Conservation (phyloP, 2,888 invertebrate species). For the Chrysina gloriosa region DNA sequence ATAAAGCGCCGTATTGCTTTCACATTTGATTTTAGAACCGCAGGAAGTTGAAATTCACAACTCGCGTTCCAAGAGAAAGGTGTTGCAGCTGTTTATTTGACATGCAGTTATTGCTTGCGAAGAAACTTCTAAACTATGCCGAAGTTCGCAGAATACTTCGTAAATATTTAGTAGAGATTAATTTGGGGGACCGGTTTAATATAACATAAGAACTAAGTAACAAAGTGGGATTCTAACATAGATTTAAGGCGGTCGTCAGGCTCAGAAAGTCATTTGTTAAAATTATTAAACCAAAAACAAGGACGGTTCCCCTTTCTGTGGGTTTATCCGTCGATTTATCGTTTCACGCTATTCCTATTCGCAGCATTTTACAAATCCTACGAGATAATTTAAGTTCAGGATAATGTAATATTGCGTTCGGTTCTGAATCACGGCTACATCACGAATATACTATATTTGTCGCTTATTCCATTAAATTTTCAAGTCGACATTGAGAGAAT, state of each 20-base stretch:
- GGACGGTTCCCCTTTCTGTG: conserved; percentile 59
- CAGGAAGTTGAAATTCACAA: too few relatives aligned
- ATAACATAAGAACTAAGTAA: conserved; percentile 15
- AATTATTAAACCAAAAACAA: conserved; percentile 64
- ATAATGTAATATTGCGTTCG: conserved; percentile 62
- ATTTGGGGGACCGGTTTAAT: conserved; percentile 11
- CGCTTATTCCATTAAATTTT: conserved; percentile 26
- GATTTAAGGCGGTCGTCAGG: conserved; percentile 16
- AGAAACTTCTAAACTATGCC: not conserved
- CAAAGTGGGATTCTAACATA: conserved; percentile 28
- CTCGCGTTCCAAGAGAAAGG: too few relatives aligned
- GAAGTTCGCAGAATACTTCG: not conserved
- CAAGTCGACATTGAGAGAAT: not conserved
- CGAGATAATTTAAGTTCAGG: conserved; percentile 60
- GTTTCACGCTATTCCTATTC: conserved; percentile 59
- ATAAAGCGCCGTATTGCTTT: too few relatives aligned
- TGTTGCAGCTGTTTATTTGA: too few relatives aligned
- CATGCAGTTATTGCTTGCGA: too few relatives aligned
- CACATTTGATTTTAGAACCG: too few relatives aligned
- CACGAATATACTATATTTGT: conserved; percentile 31
- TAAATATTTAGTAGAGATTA: not conserved
- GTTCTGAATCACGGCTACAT: conserved; percentile 56
- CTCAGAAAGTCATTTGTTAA: conserved; percentile 61
- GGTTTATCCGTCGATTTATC: conserved; percentile 63
- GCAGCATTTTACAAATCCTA: conserved; percentile 60